Base-by-base conservation (phyloP, 2,113 vertebrate species). In the Trachemys scripta region DNA sequence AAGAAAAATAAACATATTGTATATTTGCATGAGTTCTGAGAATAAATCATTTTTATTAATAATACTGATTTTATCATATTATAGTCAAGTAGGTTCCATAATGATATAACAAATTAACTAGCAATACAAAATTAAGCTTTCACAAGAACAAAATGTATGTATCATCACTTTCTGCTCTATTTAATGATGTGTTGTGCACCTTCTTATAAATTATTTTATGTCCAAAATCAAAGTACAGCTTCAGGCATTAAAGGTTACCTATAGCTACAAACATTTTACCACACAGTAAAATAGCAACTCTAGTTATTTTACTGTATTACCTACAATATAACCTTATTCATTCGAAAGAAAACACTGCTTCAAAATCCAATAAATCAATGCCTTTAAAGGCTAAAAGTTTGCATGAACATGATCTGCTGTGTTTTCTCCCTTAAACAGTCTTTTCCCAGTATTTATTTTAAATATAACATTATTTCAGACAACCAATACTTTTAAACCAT, bases 381-480 rank as follows among this genome's bases (percentile, higher is more conserved):
- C 72, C 90, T 94, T 94, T 59, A 91, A 94, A 88, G 87, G 92
- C 88, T 85, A 95, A 96, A 95, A 62, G 76, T 93, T 90, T 93
- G 29, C 49, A 93, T 87, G 92, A 97, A 93, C 6, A 80, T 87
- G 29, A 93, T 96, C 96, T 90, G 62, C 50, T 93, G 78, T 88
- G 56, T 84, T 95, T 96, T 90, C 29, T 93, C 85, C 92, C 65
- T 86, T 85, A 87, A 96, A 90, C 84, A 88, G 84, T 90, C 94
- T 91, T 91, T 95, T 93, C 96, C 97, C 95, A 97, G 89, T 90
- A 96, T 95, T 90, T 92, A 92, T 97, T 96, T 97, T 91, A 98
- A 98, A 97, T 91, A 92, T 97, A 97, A 97, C 98, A 96, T 97
- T 98, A 98, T 98, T 98, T 97, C 96, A 97, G 97, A 97, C 96